Conservation (phyloP, 2,797 vertebrate genomes). For the Sciaenops ocellatus region DNA sequence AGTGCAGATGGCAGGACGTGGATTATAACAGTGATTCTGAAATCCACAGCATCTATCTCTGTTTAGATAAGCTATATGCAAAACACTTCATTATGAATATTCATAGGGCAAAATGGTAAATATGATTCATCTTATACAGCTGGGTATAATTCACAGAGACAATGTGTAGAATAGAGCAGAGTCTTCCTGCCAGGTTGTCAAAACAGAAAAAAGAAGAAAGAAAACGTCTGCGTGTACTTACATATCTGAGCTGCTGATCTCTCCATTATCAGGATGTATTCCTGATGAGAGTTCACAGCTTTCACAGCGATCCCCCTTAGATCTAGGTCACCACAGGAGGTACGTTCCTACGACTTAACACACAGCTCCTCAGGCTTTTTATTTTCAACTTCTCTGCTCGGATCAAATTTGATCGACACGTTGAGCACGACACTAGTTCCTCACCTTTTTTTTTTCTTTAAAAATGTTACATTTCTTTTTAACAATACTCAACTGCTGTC, state of each 20-base stretch:
- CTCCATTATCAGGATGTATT: constrained; percentile 57
- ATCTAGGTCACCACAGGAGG: constrained; percentile 46
- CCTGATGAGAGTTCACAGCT: constrained; percentile 70
- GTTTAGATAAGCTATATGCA: constrained; percentile 69
- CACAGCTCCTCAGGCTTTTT: constrained; percentile 9
- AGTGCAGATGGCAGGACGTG: constrained; percentile 66
- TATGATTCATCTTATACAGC: constrained; percentile 82
- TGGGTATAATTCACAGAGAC: constrained; percentile 73
- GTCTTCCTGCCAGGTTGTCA: constrained; percentile 66
- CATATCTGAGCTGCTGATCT: constrained; percentile 56
- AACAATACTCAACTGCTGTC: background rate
- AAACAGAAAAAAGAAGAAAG: constrained; percentile 23
- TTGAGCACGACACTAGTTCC: background rate
- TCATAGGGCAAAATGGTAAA: constrained; percentile 70
- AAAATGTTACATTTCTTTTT: background rate
- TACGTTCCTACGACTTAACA: constrained; percentile 32
- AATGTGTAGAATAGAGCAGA: constrained; percentile 64
- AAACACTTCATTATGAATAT: constrained; percentile 78
- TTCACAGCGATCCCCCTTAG: constrained; percentile 38
- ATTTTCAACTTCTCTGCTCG: constrained; percentile 9
- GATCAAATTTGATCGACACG: constrained; percentile 2
- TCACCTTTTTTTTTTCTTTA: background rate
- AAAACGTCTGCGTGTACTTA: constrained; percentile 19
- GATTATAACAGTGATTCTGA: constrained; percentile 59
- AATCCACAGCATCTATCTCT: constrained; percentile 45